These are phyloP conservation scores for Aproaerema taeniolella DNA, from an alignment of 2,888 invertebrate species.

Conservation along the genomic window DNA sequence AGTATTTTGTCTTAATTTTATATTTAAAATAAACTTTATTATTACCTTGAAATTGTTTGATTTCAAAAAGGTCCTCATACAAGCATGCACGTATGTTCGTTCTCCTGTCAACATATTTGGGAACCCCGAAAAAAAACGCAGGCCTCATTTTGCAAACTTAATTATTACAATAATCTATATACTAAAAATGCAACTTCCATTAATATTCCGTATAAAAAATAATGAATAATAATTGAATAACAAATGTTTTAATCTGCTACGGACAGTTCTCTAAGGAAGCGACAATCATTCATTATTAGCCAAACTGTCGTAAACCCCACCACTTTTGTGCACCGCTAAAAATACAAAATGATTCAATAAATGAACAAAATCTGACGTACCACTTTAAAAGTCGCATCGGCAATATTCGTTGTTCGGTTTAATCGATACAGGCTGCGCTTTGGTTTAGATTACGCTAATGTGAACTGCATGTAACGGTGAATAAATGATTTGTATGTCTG, in stretches of 20 bases:
- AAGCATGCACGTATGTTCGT: too few species aligned
- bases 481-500: too few species aligned
- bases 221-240: slow-evolving; percentile 66
- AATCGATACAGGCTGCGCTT: too few species aligned
- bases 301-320: background rate
- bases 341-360: too few species aligned
- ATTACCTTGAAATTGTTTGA: too few species aligned
- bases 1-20: background rate
- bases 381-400: background rate
- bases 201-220: slow-evolving; percentile 71
- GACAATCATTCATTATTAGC: slow-evolving; percentile 7
- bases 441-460: background rate
- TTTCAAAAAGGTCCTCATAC: too few species aligned
- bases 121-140: too few species aligned
- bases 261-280: slow-evolving; percentile 49
- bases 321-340: too few species aligned
- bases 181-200: slow-evolving; percentile 69
- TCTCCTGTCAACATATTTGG: too few species aligned
- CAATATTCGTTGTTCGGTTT: too few species aligned
- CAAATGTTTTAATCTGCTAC: slow-evolving; percentile 55
- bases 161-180: slow-evolving; percentile 63
- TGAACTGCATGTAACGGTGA: too few species aligned
- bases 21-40: background rate
- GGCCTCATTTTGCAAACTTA: slow-evolving; percentile 62
- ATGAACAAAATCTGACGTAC: background rate